A percentile compares a stretch with the other conserved stretches of the same genome.
phyloP scores from a whole-genome alignment of 2,797 vertebrate genomes.

The Sebastes trivittatus region DNA sequence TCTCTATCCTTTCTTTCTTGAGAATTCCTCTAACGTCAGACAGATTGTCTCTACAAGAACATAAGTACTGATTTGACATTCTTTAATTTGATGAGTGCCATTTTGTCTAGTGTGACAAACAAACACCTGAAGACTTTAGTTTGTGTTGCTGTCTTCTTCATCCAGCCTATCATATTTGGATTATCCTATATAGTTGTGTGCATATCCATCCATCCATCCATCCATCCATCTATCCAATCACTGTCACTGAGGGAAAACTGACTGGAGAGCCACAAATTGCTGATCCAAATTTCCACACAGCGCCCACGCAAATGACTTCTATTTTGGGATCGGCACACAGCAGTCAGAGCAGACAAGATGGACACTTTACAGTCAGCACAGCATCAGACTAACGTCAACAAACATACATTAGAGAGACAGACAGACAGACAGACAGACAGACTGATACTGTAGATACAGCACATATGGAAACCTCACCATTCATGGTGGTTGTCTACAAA shows the following conservation, averaged over 20 bases:
- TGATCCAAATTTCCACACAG: slow-evolving; percentile 43
- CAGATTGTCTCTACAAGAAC: background rate
- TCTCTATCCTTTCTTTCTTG: background rate
- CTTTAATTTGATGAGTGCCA: background rate
- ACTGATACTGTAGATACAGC: background rate
- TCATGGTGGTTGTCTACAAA: slow-evolving; percentile 99
- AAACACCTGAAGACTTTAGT: background rate
- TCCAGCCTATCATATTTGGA: background rate
- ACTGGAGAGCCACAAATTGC: slow-evolving; percentile 6
- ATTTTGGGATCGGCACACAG: slow-evolving; percentile 26
- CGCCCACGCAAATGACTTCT: slow-evolving; percentile 31
- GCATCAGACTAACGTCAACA: background rate
- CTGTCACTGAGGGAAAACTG: slow-evolving; percentile 6
- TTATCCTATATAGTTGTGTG: background rate
- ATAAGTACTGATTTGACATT: background rate
- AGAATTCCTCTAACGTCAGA: background rate
- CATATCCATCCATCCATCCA: background rate
- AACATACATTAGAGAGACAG: background rate
- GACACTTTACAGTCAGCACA: background rate
- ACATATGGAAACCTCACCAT: slow-evolving; percentile 85
- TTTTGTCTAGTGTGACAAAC: background rate
- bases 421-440: background rate
- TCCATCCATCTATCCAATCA: background rate
- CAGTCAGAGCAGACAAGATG: background rate
- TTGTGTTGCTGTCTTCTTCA: background rate